These are phyloP conservation scores for Lottia gigantea DNA, from an alignment of 2,888 invertebrate species.

Conservation along the genomic window DNA sequence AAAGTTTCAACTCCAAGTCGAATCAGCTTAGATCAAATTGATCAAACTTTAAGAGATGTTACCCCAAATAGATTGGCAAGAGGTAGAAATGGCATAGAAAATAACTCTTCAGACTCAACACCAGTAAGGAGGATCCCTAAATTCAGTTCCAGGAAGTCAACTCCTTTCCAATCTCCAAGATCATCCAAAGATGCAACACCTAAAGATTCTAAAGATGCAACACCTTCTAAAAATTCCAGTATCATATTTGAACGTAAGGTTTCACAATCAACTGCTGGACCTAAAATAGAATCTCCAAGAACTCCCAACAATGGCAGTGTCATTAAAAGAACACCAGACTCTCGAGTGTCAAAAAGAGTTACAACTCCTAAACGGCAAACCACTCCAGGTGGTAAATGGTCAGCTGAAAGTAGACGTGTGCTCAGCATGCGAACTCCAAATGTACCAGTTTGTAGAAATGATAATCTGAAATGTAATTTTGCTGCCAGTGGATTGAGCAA, in stretches of 20 bases:
- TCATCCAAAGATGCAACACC: background rate
- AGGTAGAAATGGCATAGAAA: background rate
- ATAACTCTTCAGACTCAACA: background rate
- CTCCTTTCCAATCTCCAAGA: background rate
- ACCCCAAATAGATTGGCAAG: background rate
- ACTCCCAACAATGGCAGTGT: too few relatives aligned
- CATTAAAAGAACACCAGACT: too few relatives aligned
- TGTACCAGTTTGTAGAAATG: too few relatives aligned
- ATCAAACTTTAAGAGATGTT: background rate
- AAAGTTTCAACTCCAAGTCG: background rate
- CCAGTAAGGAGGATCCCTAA: background rate
- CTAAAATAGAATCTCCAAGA: too few relatives aligned
- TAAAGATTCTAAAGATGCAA: background rate
- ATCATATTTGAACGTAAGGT: too few relatives aligned
- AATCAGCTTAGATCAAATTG: background rate
- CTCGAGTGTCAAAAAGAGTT: too few relatives aligned
- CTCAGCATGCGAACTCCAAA: too few relatives aligned
- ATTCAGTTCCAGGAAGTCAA: background rate
- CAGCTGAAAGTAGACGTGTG: too few relatives aligned
- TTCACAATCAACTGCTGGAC: too few relatives aligned
- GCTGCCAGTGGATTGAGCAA: conserved; percentile 39
- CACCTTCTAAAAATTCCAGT: background rate
- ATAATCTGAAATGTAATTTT: conserved; percentile 21
- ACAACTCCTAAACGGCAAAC: too few relatives aligned
- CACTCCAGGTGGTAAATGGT: too few relatives aligned